Evolutionary conservation across 2,888 invertebrate species (phyloP).

Genomic region (Halocaridina rubra): DNA sequence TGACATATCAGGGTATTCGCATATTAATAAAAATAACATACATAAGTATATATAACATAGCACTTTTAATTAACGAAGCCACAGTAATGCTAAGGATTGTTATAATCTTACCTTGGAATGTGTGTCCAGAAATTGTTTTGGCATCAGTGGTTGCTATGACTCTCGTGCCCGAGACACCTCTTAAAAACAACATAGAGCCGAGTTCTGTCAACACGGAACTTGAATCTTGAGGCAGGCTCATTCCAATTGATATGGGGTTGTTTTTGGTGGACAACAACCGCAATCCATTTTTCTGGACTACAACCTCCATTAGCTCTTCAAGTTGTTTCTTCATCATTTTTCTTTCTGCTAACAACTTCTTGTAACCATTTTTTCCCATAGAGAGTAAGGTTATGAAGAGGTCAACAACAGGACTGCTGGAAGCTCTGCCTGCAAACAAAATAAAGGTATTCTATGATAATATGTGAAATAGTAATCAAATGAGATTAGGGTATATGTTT

Average conservation of each 20-base stretch:
- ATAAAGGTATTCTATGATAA: too few relatives aligned
- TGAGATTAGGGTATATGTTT: too few relatives aligned
- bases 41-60: too few relatives aligned
- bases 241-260: conserved; percentile 80
- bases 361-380: conserved; percentile 77
- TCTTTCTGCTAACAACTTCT: conserved; percentile 74
- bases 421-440: conserved; percentile 75
- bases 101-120: conserved; percentile 73
- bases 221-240: conserved; percentile 68
- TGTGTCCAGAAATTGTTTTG: conserved; percentile 73
- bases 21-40: too few relatives aligned
- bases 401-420: conserved; percentile 78
- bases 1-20: too few relatives aligned
- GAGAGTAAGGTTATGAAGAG: conserved; percentile 81
- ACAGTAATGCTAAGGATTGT: too few relatives aligned
- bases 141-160: conserved; percentile 71
- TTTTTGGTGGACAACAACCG: conserved; percentile 74
- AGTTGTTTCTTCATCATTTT: conserved; percentile 76
- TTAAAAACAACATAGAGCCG: conserved; percentile 79
- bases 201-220: conserved; percentile 73
- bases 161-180: conserved; percentile 80
- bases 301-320: conserved; percentile 71
- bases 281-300: conserved; percentile 74
- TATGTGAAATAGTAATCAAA: too few relatives aligned
- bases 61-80: too few relatives aligned